Evolutionary conservation across 2,888 invertebrate genomes (phyloP), one percentile per base, ranked within the genome.

Genomic region (Epinotia bilunana): DNA sequence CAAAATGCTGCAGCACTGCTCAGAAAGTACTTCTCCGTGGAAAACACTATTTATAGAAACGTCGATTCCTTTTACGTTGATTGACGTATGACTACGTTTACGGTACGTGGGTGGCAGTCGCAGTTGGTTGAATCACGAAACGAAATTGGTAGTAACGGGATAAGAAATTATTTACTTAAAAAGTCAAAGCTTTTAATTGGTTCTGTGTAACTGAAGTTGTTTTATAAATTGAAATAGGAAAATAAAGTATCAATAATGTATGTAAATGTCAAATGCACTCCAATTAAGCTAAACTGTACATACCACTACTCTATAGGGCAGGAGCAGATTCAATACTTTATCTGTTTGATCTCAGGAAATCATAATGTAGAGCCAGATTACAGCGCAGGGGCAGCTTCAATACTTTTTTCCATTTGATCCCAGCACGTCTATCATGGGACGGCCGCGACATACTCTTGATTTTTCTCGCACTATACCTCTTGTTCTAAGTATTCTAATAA

Each of bases 51-150:
- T 46, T 71, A 53, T 74, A 71, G 64, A 60, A 57, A 49, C 58
- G 11, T 65, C 60, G 64, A 74, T 53, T 71, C 74, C 74, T 74
- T 71, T 74, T 74, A 70, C 74, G 74, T 74, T 43, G 49, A 60
- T 39, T 65, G 74, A 70, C 74, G 74, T 74, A 64, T 58, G 1
- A 20, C 60, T 53, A 74, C 74, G 70, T 71, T 74, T 60, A 74
- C 64, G 64, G 74, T 74, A 28, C 39, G 74, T 71, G 64, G 70
- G 70, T 39, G 43, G 61, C 18, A 39, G 18, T 13, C 53, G 16
- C 33, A 33, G 64, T 60, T 60, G 60, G 43, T 18, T 64, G 70
- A 53, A 12, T 74, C 58, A 70, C 28, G 23, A 43, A 46, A 53
- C 13, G 28, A 28, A 28, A 55, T 49, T 3, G 33, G 69, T 23